Base-by-base conservation (phyloP, 2,113 vertebrate genomes). In the Anhinga anhinga region DNA sequence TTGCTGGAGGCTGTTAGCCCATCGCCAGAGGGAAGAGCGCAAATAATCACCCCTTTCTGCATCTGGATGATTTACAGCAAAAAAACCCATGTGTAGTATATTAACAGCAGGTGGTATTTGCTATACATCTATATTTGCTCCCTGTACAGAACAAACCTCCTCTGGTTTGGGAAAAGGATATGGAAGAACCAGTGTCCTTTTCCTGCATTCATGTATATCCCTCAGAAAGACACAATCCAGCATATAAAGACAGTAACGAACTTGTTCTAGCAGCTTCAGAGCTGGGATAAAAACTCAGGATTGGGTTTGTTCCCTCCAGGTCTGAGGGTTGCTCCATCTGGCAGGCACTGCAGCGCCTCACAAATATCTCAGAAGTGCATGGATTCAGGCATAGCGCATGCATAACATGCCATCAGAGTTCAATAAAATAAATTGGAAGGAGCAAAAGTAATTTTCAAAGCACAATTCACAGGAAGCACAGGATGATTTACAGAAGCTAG, bases 341-440 rank as follows among this genome's bases (percentile, higher is more conserved):
- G 50, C 84, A 87, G 66, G 87, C 86, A 92, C 77, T 15, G n/a
- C 67, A 36, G 18, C 18, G 12, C 78, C 82, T 90, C 87, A 73
- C 78, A 80, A 53, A 38, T 18, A 42, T 7, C 74, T 91, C 69
- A 38, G 83, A 50, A 77, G 71, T 10, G 70, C 85, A 50, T 1
- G 3, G 32, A 63, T 34, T 53, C 40, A 45, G 58, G 63, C 78
- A 81, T 3, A 72, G 71, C 14, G 47, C 65, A 69, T 74, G 86
- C 83, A 49, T 21, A 92, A 79, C 49, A 32, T 56, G 71, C 66
- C 72, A 82, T 59, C 45, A 14, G 34, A 71, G 78, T 66, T 96
- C 66, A 94, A 55, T 79, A 94, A 93, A 88, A 95, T 78, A 88
- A 94, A 89, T 71, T 70, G 76, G 81, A 95, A 96, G 69, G 74